A percentile compares a stretch with the other conserved stretches of the same genome.
Evolutionary conservation across 1,140 invertebrate species (phyloP).

Genomic region (Asobara japonica): DNA sequence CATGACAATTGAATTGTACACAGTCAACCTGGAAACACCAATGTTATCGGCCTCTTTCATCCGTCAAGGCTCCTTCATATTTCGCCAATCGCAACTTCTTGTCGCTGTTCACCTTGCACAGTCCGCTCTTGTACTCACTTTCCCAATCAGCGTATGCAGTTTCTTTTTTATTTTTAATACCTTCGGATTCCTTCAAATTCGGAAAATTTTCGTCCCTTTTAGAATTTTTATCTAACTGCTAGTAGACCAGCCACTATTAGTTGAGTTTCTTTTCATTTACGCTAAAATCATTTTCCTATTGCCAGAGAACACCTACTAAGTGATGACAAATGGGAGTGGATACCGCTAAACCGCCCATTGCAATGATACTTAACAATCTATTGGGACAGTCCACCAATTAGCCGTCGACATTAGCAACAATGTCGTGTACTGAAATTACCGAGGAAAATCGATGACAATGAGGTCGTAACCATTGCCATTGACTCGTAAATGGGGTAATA

Average conservation of each 20-base stretch:
- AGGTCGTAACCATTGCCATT: background rate
- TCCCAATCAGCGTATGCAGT: too few species aligned
- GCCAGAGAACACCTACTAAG: too few species aligned
- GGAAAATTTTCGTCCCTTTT: too few species aligned
- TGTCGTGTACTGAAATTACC: background rate
- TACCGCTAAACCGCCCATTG: too few species aligned
- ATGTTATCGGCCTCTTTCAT: background rate
- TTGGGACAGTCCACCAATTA: background rate
- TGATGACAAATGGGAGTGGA: too few species aligned
- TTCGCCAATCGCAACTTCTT: background rate
- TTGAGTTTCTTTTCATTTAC: too few species aligned
- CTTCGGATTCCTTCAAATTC: too few species aligned
- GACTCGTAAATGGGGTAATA: background rate
- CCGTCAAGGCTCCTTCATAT: conserved; percentile 23
- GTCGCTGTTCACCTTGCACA: background rate
- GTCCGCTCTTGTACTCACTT: too few species aligned
- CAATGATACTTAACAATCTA: background rate
- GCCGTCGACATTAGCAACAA: background rate
- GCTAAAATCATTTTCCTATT: too few species aligned
- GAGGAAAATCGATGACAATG: background rate
- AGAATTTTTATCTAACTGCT: too few species aligned
- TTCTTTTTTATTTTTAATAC: too few species aligned
- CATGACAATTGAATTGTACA: conserved; percentile 33
- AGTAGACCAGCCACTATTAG: too few species aligned
- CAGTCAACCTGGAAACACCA: background rate